These are phyloP conservation scores for Sitodiplosis mosellana DNA, from an alignment of 1,140 invertebrate genomes.

Conservation along the genomic window DNA sequence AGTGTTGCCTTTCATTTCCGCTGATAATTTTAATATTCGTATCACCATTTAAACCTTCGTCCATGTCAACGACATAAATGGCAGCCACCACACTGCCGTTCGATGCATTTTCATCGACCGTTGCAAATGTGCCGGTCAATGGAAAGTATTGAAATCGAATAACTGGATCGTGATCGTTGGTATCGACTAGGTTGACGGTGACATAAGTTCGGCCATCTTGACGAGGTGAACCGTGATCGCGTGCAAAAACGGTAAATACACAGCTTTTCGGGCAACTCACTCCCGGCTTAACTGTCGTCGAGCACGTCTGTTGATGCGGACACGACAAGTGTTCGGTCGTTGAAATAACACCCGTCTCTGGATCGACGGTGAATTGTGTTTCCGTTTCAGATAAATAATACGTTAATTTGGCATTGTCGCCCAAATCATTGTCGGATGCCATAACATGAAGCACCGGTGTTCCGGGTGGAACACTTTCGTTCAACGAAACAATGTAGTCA, in stretches of 20 bases:
- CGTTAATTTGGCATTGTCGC: conserved; percentile 79
- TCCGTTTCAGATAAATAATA: conserved; percentile 75
- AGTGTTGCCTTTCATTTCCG: conserved; percentile 83
- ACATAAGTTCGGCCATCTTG: conserved; percentile 88
- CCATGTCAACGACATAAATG: conserved; percentile 78
- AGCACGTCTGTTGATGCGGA: conserved; percentile 44
- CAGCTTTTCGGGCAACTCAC: conserved; percentile 64
- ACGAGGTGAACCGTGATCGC: conserved; percentile 75
- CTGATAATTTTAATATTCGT: conserved; percentile 63
- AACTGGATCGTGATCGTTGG: conserved; percentile 86
- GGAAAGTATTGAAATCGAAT: conserved; percentile 83
- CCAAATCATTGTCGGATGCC: conserved; percentile 79
- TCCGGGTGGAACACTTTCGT: conserved; percentile 79
- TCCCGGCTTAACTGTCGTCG: conserved; percentile 24
- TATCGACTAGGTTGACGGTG: conserved; percentile 80
- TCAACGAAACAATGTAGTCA: conserved; percentile 78
- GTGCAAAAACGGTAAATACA: conserved; percentile 83
- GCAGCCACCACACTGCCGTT: conserved; percentile 82
- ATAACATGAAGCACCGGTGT: conserved; percentile 73
- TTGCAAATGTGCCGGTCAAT: conserved; percentile 59
- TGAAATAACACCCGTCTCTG: conserved; percentile 68
- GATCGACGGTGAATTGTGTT: conserved; percentile 72
- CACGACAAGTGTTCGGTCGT: conserved; percentile 64
- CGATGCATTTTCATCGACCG: conserved; percentile 81
- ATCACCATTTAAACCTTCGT: conserved; percentile 78